Base-by-base conservation (phyloP, 2,888 invertebrate genomes). In the Hydroisotoma schaefferi region DNA sequence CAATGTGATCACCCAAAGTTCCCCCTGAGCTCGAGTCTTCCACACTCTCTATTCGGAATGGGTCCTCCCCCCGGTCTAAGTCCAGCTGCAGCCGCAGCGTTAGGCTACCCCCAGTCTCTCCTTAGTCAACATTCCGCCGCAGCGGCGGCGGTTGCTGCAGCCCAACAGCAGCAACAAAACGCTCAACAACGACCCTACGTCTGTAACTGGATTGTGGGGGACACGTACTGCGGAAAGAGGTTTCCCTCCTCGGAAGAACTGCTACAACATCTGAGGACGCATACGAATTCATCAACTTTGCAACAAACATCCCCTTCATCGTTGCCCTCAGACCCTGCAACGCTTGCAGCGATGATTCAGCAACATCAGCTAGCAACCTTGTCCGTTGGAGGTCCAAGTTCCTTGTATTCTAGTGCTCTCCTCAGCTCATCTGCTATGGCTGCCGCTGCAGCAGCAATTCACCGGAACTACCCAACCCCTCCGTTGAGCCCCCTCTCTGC, bases 151-250 rank as follows among this genome's bases (percentile, higher is more conserved):
- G 44, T 38, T 2, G 60, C 60, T 15, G 48, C 55, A 15, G 43
- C 27, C n/a, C 38, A 38, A 37, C 89, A 89, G 0, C 57, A 57
- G 23, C 63, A 63, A 38, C 65, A 65, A 60, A 63, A 65, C 56
- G 70, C 71, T 26, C 23, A 28, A 18, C 73, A 72, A 23, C 82
- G 90, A 55, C 92, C 92, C n/a, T 90, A 91, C 78, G 87, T 93
- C 56, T 98, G 97, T 82, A 94, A 90, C 76, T 97, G 97, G 97
- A 89, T 94, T 74, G 88, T 88, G 2, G 91, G 90, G 12, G 93
- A 93, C 73, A 78, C 79, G 43, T 94, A 93, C 76, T 98, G 97
- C 76, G 95, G 95, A 68, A 95, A 95, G 78, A 82, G 94, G 56
- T 97, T 94, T 78, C 83, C 87, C 59, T 89, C 90, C 59, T 92